Evolutionary conservation across 2,888 invertebrate species (phyloP), one percentile per base, ranked within the genome.

Genomic region (Schizaphis graminum): DNA sequence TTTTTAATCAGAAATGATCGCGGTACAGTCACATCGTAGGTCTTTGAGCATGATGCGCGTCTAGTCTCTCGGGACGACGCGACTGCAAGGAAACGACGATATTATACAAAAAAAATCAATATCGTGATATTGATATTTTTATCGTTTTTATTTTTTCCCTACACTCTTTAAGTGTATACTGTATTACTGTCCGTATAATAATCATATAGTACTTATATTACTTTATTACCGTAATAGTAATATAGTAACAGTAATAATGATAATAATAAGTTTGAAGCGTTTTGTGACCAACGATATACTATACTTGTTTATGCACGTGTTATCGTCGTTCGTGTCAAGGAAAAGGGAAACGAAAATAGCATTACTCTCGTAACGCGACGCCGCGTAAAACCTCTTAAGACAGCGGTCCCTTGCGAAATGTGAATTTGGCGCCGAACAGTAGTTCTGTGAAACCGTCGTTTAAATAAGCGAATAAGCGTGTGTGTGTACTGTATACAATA

Each of bases 371-470:
- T 77, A 77, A 77, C 26, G 47, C 28, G 85, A 41, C 44, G 85
- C 41, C 26, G 28, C 47, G n/a, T 53, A 87, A 53, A 28, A 88
- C 49, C 49, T 49, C n/a, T 49, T 5, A 49, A 35, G n/a, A 88
- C 49, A n/a, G 16, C 49, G 87, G 16, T 88, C 87, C 49, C 35
- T n/a, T 49, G n/a, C 1, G 24, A 88, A 88, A 88, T 53, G 87
- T 21, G 87, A 88, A 88, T 88, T 88, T 53, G 87, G 87, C 87
- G 87, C 87, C 87, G 4, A 35, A 77, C 77, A 35, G 35, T 77
- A 77, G 21, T 77, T 77, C 35, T 35, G 21, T 21, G 8, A 77
- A 77, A 77, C 77, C 8, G 77, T 77, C 35, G 77, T 77, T 77
- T 35, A 77, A 21, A 41, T 53, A 53, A 53, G 49, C 49, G 7